Conservation (phyloP, 2,113 vertebrate genomes). For the Trematomus loennbergii region DNA sequence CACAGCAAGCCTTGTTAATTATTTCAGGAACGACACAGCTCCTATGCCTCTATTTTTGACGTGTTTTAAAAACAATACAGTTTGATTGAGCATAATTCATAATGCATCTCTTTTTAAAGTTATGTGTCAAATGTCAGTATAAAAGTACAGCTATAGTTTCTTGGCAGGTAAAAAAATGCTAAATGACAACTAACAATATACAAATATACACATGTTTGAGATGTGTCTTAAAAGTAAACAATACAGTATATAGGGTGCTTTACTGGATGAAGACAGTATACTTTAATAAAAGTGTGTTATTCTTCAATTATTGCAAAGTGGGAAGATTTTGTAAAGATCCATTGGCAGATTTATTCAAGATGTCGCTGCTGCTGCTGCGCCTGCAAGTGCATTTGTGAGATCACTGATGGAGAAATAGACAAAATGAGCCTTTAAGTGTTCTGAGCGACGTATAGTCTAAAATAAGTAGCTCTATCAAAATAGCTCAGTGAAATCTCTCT, state of each 20-base stretch:
- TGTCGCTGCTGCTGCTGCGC: not conserved
- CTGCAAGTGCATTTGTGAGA: constrained; percentile 21
- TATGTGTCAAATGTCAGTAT: not conserved
- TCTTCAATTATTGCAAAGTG: no score
- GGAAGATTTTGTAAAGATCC: not conserved
- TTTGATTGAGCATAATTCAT: not conserved
- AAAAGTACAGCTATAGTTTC: no score
- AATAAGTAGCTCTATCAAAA: constrained; percentile 75
- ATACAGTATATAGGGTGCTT: no score
- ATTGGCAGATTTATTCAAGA: not conserved
- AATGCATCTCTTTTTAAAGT: not conserved
- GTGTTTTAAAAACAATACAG: not conserved
- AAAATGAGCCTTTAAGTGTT: constrained; percentile 58
- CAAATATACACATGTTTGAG: no score
- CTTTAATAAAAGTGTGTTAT: not conserved
- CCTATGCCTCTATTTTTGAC: not conserved
- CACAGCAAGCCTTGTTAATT: constrained; percentile 46
- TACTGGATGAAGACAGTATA: not conserved
- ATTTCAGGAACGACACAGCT: constrained; percentile 35
- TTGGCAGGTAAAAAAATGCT: no score
- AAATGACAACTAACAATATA: no score
- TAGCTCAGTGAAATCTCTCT: constrained; percentile 72
- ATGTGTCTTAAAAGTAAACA: no score
- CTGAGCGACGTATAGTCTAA: constrained; percentile 56
- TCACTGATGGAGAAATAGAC: constrained; percentile 50